Evolutionary conservation across 2,113 vertebrate species (phyloP).

Genomic region (Podilymbus podiceps): DNA sequence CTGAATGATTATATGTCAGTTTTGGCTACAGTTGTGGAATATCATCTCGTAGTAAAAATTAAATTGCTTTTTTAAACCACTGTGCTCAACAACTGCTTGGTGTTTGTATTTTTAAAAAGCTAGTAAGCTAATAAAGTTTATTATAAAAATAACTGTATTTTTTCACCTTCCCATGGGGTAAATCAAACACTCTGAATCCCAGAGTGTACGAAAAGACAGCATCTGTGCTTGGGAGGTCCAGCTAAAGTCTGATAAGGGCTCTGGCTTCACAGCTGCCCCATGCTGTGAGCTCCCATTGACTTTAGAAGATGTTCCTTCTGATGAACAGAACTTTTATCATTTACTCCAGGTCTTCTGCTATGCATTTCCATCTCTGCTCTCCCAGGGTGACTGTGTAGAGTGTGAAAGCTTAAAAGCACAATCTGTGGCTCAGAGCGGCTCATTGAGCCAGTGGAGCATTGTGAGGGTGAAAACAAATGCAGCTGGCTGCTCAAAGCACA

Average conservation of each 20-base stretch:
- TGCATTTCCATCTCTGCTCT: background rate
- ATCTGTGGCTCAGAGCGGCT: background rate
- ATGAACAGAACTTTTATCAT: background rate
- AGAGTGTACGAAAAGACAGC: background rate
- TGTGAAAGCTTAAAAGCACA: background rate
- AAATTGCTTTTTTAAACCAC: background rate
- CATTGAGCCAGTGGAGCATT: background rate
- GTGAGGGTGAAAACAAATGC: slow-evolving; percentile 16
- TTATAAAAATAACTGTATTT: background rate
- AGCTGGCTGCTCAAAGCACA: background rate
- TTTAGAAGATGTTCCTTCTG: slow-evolving; percentile 10
- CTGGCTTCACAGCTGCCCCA: background rate
- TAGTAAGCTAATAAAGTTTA: background rate
- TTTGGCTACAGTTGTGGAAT: background rate
- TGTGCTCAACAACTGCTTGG: background rate
- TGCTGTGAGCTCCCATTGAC: background rate
- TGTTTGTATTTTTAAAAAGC: background rate
- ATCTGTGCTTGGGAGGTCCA: background rate
- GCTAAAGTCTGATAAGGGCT: background rate
- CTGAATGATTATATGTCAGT: background rate
- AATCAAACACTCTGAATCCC: background rate
- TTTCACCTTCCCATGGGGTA: background rate
- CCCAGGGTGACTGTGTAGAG: background rate
- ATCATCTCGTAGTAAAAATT: background rate
- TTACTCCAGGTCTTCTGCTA: background rate